Evolutionary conservation across 2,113 vertebrate species (phyloP), one percentile per base, ranked within the genome.

Genomic region (Scytalopus superciliaris): DNA sequence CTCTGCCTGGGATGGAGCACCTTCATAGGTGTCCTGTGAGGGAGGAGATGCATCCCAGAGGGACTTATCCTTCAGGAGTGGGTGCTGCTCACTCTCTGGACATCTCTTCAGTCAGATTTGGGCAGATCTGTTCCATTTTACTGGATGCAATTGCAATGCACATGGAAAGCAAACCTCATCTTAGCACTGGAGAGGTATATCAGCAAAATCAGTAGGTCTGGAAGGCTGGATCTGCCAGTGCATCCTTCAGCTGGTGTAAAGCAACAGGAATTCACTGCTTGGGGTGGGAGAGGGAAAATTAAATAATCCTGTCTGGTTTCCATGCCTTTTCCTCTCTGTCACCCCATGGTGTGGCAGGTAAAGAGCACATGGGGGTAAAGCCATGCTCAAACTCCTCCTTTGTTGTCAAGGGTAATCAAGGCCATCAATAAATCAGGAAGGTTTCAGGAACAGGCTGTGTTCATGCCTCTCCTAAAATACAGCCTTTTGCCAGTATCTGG

Each of bases 391-490:
- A 44, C 44, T 94, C 55, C 84, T 74, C 0, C 56, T 94, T 64
- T 33, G 28, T 57, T 88, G 23, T 69, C 94, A 96, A 95, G 93
- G 76, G 81, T 87, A 94, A 84, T 76, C 87, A 94, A 96, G 89
- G 90, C 87, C 88, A 84, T 30, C 4, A 0, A 75, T 97, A 95
- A 96, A 96, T 95, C 79, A 87, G 35, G n/a, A 53, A 72, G 77
- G 85, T 90, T 92, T 90, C 30, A 28, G 68, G 85, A 89, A 50
- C 4, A 4, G 66, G 21, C 75, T 91, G 73, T 96, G 49, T 89
- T 94, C 93, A 27, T 12, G 50, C 84, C 75, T 67, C 42, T 81
- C 63, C 87, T 92, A 94, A 95, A 96, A 96, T 97, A 96, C 84
- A 73, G 57, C 77, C 67, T 77, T 90, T 93, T 90, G 56, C 80